Evolutionary conservation across 2,797 vertebrate genomes (phyloP).

Genomic region (Centroberyx gerrardi): DNA sequence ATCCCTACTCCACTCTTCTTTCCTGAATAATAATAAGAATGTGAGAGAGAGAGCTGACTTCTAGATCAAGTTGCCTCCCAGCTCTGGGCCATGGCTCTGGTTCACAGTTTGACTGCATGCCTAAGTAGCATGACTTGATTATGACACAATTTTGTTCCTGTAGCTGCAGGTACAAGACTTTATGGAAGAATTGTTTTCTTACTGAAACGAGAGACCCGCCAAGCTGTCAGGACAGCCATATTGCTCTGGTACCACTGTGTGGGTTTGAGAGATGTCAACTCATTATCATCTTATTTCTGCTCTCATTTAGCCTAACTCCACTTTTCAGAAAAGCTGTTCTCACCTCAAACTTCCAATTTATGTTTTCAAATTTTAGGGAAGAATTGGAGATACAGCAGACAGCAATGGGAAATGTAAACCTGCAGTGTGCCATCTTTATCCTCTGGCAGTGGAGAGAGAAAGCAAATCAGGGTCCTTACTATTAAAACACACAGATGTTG

Average conservation of each 20-base stretch:
- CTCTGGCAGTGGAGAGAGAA: slow-evolving; percentile 27
- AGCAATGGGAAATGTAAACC: slow-evolving; percentile 8
- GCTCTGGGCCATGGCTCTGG: neutral
- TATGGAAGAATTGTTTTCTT: neutral
- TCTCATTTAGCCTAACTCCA: neutral
- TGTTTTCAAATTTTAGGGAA: slow-evolving; percentile 6
- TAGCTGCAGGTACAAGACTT: neutral
- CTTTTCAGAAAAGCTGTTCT: neutral
- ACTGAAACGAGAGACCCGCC: neutral
- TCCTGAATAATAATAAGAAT: slow-evolving; percentile 11
- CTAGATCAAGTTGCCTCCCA: neutral
- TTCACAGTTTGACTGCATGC: neutral
- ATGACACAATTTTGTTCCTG: neutral
- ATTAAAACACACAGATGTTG: slow-evolving; percentile 45
- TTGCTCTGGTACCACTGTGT: neutral
- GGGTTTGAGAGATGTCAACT: neutral
- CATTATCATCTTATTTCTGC: neutral
- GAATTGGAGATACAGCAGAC: neutral
- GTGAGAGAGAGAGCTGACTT: neutral
- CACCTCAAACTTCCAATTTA: slow-evolving; percentile 4
- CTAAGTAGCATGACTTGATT: neutral
- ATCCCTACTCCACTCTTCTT: neutral
- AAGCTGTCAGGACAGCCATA: neutral
- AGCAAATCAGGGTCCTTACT: slow-evolving; percentile 28
- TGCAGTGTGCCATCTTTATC: slow-evolving; percentile 12